phyloP scores from a whole-genome alignment of 2,797 vertebrate genomes.

The Mico argentatus region DNA sequence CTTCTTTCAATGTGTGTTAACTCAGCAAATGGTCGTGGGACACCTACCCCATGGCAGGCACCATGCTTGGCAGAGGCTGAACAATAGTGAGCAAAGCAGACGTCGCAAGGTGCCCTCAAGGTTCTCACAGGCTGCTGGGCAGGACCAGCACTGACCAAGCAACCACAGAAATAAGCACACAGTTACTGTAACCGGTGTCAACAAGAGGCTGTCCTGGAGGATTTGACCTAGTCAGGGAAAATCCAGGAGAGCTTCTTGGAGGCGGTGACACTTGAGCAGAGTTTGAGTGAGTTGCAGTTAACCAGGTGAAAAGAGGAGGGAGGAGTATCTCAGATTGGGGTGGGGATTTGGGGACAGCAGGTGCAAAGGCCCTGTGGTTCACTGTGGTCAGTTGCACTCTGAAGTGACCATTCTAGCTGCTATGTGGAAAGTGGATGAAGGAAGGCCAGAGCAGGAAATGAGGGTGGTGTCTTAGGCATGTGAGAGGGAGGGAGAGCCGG shows the following conservation, averaged over 20 bases:
- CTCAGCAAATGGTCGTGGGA: not conserved
- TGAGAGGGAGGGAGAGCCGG: not conserved
- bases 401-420: not conserved
- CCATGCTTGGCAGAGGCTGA: fast-evolving
- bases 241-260: not conserved
- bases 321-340: not conserved
- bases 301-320: not conserved
- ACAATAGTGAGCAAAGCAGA: not conserved
- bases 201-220: not conserved
- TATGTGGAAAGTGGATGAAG: not conserved
- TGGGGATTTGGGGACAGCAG: not conserved
- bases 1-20: not conserved
- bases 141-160: not conserved
- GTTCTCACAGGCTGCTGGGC: not conserved
- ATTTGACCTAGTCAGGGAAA: not conserved
- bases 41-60: not conserved
- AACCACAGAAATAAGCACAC: not conserved
- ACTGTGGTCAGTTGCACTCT: not conserved
- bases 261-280: not conserved
- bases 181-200: not conserved
- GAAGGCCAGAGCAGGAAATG: not conserved
- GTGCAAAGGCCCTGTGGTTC: not conserved
- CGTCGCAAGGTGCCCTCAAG: not conserved
- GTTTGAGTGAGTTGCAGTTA: not conserved
- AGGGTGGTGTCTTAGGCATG: not conserved